Evolutionary conservation across 2,888 invertebrate genomes (phyloP).

Genomic region (Thymelicus sylvestris): DNA sequence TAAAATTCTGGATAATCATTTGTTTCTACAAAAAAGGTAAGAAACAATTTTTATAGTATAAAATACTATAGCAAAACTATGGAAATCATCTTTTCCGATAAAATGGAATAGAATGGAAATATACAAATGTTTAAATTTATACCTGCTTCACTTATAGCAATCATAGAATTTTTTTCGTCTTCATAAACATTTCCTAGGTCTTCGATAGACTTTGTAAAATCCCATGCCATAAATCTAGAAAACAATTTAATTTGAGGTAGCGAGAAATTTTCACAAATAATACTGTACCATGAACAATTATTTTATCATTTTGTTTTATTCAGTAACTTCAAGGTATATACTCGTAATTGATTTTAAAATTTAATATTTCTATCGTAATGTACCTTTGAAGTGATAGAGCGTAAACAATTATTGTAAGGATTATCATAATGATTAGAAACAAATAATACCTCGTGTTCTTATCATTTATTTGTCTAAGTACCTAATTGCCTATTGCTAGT

Average conservation of each 20-base stretch:
- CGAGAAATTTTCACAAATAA: background rate
- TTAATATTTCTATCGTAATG: background rate
- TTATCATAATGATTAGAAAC: background rate
- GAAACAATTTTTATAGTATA: background rate
- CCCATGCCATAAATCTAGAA: conserved; percentile 1
- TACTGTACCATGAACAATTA: too few species aligned
- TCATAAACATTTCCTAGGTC: conserved; percentile 65
- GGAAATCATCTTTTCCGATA: too few species aligned
- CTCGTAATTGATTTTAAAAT: background rate
- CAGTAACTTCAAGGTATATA: too few species aligned
- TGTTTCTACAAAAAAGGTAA: conserved; percentile 37
- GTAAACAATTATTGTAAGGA: background rate
- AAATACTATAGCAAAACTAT: background rate
- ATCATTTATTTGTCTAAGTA: background rate
- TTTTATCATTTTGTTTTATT: too few species aligned
- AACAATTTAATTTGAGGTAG: background rate
- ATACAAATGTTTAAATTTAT: background rate
- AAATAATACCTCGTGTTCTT: background rate
- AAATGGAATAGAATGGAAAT: too few species aligned
- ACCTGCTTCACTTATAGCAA: conserved; percentile 64
- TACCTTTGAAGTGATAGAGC: background rate
- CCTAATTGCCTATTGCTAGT: background rate
- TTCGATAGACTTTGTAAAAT: conserved; percentile 59
- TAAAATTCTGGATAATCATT: conserved; percentile 68
- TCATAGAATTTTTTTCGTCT: conserved; percentile 76